A percentile compares a stretch with the other conserved stretches of the same genome.
Conservation (phyloP, 1,140 invertebrate genomes). For the Brachionus sp. region DNA sequence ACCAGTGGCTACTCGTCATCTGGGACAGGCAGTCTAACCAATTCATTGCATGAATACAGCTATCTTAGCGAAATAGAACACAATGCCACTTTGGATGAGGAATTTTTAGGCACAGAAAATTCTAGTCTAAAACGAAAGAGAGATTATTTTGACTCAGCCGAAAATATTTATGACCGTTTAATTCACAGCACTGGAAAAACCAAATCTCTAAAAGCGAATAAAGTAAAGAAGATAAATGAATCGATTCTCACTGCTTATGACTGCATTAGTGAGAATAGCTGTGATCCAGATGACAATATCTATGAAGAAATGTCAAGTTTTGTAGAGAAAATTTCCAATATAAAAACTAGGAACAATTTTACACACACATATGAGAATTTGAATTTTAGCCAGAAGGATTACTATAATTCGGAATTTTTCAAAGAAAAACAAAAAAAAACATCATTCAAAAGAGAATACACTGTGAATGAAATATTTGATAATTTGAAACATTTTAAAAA, state of each 20-base stretch:
- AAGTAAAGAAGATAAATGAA: background rate
- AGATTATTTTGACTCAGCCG: background rate
- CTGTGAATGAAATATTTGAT: conserved; percentile 37
- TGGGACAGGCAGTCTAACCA: background rate
- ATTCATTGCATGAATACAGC: background rate
- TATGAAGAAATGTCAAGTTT: conserved; percentile 29
- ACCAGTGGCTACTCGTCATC: conserved; percentile 33
- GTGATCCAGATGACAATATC: conserved; percentile 1
- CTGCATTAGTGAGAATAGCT: background rate
- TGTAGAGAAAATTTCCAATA: background rate
- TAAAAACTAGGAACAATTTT: background rate
- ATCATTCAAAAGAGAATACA: conserved; percentile 1
- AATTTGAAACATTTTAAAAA: conserved; percentile 42
- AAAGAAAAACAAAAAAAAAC: background rate
- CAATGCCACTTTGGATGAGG: background rate
- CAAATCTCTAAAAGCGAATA: background rate
- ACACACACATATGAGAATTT: background rate
- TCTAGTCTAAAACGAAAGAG: background rate
- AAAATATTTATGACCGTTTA: conserved; percentile 11
- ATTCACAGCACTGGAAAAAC: background rate
- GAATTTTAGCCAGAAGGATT: background rate
- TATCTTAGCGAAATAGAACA: conserved; percentile 8
- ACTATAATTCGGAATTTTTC: background rate
- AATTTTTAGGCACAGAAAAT: background rate
- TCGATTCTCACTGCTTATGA: background rate